These are phyloP conservation scores for Tetanocera ferruginea DNA, from an alignment of 2,888 invertebrate genomes.

Conservation along the genomic window DNA sequence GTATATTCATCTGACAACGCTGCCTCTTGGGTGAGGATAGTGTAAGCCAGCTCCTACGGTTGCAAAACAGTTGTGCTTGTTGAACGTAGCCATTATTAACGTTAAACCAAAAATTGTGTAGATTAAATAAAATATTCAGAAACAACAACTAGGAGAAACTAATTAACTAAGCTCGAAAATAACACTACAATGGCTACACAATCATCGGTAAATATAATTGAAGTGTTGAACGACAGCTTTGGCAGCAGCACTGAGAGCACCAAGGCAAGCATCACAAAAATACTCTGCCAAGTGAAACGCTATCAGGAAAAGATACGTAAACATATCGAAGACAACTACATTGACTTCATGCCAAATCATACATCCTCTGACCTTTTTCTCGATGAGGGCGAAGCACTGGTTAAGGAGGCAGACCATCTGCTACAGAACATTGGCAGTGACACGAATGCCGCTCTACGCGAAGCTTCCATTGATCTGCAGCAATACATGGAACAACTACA, in stretches of 20 bases:
- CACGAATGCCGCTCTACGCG: constrained; percentile 74
- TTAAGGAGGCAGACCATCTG: constrained; percentile 61
- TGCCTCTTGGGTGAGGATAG: too few relatives aligned
- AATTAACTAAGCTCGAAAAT: too few relatives aligned
- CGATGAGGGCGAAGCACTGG: constrained; percentile 60
- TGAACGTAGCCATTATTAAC: too few relatives aligned
- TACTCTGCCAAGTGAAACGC: constrained; percentile 62
- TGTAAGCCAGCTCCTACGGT: too few relatives aligned
- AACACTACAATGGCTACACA: too few relatives aligned
- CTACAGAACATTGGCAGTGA: constrained; percentile 72
- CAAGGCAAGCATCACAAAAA: constrained; percentile 60
- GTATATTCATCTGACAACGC: too few relatives aligned
- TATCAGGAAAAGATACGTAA: constrained; percentile 64
- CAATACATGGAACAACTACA: constrained; percentile 72
- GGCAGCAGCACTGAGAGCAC: constrained; percentile 54
- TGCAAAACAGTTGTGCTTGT: too few relatives aligned
- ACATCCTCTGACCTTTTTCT: constrained; percentile 63
- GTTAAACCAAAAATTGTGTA: too few relatives aligned
- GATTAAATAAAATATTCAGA: too few relatives aligned
- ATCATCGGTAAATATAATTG: too few relatives aligned
- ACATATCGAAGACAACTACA: constrained; percentile 67
- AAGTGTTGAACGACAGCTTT: too few relatives aligned
- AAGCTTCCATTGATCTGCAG: constrained; percentile 75
- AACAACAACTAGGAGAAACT: too few relatives aligned
- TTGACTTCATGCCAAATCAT: constrained; percentile 65